These are phyloP conservation scores for Ctenomys sociabilis DNA, from an alignment of 2,113 vertebrate species.

Conservation along the genomic window DNA sequence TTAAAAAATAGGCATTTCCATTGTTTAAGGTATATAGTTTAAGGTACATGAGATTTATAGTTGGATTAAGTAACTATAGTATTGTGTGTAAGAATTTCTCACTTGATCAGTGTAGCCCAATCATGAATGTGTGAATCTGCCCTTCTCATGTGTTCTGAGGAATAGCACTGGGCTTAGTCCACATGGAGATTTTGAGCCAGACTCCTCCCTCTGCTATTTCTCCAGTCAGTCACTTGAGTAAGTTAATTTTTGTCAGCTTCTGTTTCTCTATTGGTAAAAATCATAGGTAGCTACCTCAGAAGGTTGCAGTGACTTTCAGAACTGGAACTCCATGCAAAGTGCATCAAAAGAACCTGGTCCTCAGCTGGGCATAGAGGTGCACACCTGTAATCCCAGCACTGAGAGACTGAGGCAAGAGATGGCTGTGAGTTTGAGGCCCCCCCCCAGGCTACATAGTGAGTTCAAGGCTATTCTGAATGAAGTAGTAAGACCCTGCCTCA, in stretches of 20 bases:
- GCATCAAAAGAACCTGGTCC: not conserved
- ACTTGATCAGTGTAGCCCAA: not conserved
- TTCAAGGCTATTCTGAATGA: not conserved
- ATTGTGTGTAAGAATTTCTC: not conserved
- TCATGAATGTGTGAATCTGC: not conserved
- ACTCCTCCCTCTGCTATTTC: not conserved
- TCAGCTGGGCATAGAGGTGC: not conserved
- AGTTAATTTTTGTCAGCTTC: slow-evolving; percentile 35
- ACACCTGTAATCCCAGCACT: not conserved
- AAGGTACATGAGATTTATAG: not conserved
- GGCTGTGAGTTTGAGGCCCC: not conserved
- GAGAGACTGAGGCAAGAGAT: not conserved
- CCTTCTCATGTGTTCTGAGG: not conserved
- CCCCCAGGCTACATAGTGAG: not conserved
- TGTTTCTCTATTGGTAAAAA: not conserved
- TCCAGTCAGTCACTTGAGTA: not conserved
- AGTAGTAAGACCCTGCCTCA: too few relatives aligned
- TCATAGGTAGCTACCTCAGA: not conserved
- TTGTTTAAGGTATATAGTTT: slow-evolving; percentile 40
- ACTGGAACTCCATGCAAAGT: not conserved
- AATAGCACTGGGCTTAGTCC: not conserved
- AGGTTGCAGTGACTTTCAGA: not conserved
- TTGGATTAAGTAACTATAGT: not conserved
- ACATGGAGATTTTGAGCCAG: not conserved
- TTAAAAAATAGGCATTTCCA: not conserved